phyloP scores from a whole-genome alignment of 1,140 invertebrate genomes.

The Heliconius hewitsoni region DNA sequence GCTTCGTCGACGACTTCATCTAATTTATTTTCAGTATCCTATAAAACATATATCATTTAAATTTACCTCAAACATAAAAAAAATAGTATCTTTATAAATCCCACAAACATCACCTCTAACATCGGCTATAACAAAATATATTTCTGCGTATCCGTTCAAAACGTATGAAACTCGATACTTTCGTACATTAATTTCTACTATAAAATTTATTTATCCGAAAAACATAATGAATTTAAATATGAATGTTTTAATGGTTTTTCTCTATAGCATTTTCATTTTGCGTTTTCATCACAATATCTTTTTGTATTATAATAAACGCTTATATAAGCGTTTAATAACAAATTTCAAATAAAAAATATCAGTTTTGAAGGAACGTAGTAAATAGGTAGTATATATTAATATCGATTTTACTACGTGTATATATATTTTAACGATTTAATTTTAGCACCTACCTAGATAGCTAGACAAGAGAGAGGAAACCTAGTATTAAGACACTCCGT shows the following conservation, averaged over 20 bases:
- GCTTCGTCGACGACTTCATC: too few relatives aligned
- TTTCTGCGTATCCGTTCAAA: slow-evolving; percentile 1
- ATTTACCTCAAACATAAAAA: background rate
- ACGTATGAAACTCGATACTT: slow-evolving; percentile 20
- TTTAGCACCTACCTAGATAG: too few relatives aligned
- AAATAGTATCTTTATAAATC: background rate
- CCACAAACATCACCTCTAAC: background rate
- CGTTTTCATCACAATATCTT: background rate
- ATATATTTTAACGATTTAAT: too few relatives aligned
- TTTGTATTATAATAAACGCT: background rate
- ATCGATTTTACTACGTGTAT: too few relatives aligned
- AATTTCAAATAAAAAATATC: too few relatives aligned
- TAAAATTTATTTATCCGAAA: slow-evolving; percentile 12
- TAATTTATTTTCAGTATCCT: too few relatives aligned
- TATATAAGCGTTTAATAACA: background rate
- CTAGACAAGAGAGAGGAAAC: too few relatives aligned
- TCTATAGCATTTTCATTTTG: background rate
- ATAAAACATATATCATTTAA: background rate
- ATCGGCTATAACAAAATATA: background rate
- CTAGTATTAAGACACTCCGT: too few relatives aligned
- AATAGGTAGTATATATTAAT: too few relatives aligned
- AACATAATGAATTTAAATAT: background rate
- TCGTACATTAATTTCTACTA: slow-evolving; percentile 15
- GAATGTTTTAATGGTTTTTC: background rate
- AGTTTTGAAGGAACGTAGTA: too few relatives aligned